phyloP scores from a whole-genome alignment of 1,140 invertebrate species.

The Pemphigus obesinymphae region DNA sequence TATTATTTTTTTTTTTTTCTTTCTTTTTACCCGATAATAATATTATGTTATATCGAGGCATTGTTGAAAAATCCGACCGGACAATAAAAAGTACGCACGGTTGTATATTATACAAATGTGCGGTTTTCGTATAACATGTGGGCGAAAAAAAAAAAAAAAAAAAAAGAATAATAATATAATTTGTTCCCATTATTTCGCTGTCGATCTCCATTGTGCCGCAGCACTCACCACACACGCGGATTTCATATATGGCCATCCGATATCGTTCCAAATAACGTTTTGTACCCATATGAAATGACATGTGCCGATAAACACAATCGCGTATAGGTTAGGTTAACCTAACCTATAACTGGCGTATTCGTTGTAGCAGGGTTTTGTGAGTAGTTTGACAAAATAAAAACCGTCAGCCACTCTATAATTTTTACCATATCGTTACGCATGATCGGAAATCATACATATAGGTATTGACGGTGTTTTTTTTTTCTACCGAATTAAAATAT shows the following conservation, averaged over 20 bases:
- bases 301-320: too few species aligned
- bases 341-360: too few species aligned
- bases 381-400: too few species aligned
- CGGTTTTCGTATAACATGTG: conserved; percentile 12
- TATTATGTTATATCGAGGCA: background rate
- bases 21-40: conserved; percentile 8
- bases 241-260: conserved; percentile 37
- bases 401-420: too few species aligned
- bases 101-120: too few species aligned
- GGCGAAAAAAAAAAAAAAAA: background rate
- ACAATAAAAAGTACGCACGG: background rate
- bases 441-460: too few species aligned
- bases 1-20: background rate
- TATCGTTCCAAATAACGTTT: conserved; percentile 26
- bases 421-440: too few species aligned
- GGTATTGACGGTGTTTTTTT: too few species aligned
- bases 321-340: too few species aligned
- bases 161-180: conserved; percentile 19
- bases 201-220: conserved; percentile 35
- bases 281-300: background rate
- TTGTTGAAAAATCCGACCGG: conserved; percentile 10
- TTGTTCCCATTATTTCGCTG: conserved; percentile 32
- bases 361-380: too few species aligned
- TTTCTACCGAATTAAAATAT: too few species aligned
- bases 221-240: background rate